Percentiles rank a stretch among this genome's conserved stretches.
Conservation (phyloP, 1,140 invertebrate species). For the Plutomurus gul region DNA sequence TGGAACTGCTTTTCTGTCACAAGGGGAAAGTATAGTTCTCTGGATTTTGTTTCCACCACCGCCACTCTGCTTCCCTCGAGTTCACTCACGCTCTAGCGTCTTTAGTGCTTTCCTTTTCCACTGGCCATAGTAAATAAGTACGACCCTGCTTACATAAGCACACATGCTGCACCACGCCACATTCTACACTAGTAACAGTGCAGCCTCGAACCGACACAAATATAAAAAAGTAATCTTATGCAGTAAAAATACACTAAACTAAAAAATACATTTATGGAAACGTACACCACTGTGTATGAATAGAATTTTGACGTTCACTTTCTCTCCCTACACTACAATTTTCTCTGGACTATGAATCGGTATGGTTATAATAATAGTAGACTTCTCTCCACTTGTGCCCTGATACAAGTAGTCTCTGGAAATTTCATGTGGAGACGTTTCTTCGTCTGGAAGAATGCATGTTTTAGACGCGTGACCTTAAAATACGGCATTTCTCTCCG, state of each 20-base stretch:
- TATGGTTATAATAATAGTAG: background rate
- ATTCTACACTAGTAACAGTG: too few species aligned
- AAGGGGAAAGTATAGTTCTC: background rate
- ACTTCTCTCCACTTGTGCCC: background rate
- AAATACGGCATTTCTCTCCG: background rate
- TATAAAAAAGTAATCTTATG: slow-evolving; percentile 35
- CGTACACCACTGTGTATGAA: background rate
- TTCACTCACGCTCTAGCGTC: background rate
- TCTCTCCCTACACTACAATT: slow-evolving; percentile 1
- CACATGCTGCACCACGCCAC: background rate
- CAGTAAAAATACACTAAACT: slow-evolving; percentile 38
- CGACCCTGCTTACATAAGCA: background rate
- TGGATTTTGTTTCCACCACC: background rate
- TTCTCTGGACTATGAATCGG: background rate
- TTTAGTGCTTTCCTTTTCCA: background rate
- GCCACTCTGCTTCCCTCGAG: background rate
- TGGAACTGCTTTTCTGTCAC: background rate
- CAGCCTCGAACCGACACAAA: background rate
- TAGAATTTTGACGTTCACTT: background rate
- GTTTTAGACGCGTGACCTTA: slow-evolving; percentile 30
- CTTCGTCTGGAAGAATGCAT: slow-evolving; percentile 18
- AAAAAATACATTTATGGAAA: slow-evolving; percentile 39
- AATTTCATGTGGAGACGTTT: slow-evolving; percentile 7
- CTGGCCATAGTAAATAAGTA: too few species aligned
- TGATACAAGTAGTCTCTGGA: background rate